Conservation (phyloP, 2,113 vertebrate species). For the Hemibagrus wyckioides region DNA sequence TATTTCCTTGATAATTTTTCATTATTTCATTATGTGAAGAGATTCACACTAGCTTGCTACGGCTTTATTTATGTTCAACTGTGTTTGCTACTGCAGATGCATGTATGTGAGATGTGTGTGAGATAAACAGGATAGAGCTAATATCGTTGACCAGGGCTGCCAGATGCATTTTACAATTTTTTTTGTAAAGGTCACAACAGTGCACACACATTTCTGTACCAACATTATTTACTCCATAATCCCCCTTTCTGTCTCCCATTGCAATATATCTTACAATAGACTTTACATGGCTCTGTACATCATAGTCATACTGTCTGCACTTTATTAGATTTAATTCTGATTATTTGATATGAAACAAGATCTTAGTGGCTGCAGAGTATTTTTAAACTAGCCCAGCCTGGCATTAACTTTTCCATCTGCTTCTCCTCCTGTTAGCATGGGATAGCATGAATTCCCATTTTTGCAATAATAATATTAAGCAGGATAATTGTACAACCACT, state of each 20-base stretch:
- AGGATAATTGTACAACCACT: neutral
- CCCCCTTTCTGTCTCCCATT: neutral
- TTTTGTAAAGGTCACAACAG: neutral
- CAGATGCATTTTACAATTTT: neutral
- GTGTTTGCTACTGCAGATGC: neutral
- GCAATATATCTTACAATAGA: neutral
- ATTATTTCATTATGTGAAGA: neutral
- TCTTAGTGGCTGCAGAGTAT: neutral
- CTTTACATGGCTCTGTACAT: no score
- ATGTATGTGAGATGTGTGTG: neutral
- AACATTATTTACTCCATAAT: neutral
- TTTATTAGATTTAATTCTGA: neutral
- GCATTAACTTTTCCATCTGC: neutral
- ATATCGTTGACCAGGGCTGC: neutral
- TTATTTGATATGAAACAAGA: neutral
- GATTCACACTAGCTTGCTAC: neutral
- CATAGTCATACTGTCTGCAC: neutral
- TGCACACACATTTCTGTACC: neutral
- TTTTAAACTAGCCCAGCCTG: neutral
- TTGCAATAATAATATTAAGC: neutral
- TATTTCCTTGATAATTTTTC: neutral
- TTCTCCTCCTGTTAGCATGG: neutral
- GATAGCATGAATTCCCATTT: neutral
- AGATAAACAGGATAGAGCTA: neutral
- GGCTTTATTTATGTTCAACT: neutral